Conservation (phyloP, 1,140 invertebrate genomes). For the Trypoxylus dichotomus region DNA sequence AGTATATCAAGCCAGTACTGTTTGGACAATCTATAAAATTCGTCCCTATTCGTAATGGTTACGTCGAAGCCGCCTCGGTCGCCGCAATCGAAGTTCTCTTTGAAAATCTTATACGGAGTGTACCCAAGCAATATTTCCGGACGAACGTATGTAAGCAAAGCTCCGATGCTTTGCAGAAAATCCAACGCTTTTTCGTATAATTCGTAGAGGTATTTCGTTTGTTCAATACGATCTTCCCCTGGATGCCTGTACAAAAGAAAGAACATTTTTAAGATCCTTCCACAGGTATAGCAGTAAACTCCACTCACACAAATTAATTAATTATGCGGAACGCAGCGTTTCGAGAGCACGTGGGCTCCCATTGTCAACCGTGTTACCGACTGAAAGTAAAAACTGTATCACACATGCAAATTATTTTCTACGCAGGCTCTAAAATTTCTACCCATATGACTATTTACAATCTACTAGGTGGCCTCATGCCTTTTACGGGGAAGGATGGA, state of each 20-base stretch:
- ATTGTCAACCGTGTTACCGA: too few relatives aligned
- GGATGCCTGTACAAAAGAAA: constrained; percentile 25
- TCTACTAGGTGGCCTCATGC: too few relatives aligned
- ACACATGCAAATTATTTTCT: too few relatives aligned
- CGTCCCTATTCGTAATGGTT: neutral
- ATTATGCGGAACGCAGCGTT: too few relatives aligned
- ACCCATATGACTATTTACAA: too few relatives aligned
- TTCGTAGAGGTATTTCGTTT: neutral
- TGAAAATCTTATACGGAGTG: constrained; percentile 16
- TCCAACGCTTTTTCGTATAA: constrained; percentile 45
- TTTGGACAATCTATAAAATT: constrained; percentile 37
- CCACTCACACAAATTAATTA: too few relatives aligned
- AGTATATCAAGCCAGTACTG: constrained; percentile 38
- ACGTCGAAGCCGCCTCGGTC: neutral
- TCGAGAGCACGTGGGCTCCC: too few relatives aligned
- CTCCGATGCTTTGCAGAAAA: constrained; percentile 46
- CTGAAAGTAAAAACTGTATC: too few relatives aligned
- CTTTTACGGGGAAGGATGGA: too few relatives aligned
- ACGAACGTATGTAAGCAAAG: constrained; percentile 46
- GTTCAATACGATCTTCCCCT: neutral
- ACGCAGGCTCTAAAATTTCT: too few relatives aligned
- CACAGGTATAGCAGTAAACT: too few relatives aligned
- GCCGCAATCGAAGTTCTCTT: neutral
- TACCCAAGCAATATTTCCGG: constrained; percentile 49
- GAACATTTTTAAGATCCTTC: too few relatives aligned